Base-by-base conservation (phyloP, 2,797 vertebrate species). In the Sternarchorhynchus goeldii region DNA sequence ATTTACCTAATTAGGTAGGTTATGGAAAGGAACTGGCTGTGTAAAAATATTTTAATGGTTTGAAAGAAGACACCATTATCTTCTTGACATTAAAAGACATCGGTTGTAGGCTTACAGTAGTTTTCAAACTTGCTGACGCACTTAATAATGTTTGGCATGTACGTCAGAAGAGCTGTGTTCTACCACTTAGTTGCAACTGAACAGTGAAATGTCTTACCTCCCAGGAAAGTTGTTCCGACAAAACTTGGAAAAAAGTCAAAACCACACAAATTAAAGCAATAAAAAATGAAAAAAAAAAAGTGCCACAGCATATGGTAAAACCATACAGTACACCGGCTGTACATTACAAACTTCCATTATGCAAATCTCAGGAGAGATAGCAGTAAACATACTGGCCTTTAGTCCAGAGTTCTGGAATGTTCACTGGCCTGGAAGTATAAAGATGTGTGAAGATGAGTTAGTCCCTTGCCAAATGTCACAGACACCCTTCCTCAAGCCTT, bases 41-140 rank as follows among this genome's bases (percentile, higher is more conserved):
- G 87, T 89, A 89, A 60, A 73, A 85, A 82, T 82, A 84, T 79
- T 73, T 18, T 87, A 71, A 73, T 77, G 79, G 60, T 73, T 71
- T 65, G 65, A 36, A 66, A 25, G 8, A 14, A 73, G 86, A 86
- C 81, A 82, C 45, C 55, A 81, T 86, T 80, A 64, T 64, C 32
- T 58, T 64, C 1, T 57, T 77, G 75, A 36, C 66, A 62, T 62
- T 14, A 53, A 25, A 25, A 62, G 14, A 17, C 60, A 62, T 77
- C 67, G 25, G 25, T 25, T 25, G 25, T 25, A 25, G 17, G 20
- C 45, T 73, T 45, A 29, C 21, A 60, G 62, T 59, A 59, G 29
- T 53, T 41, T 67, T 76, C 21, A 20, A 65, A 67, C 18, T 59
- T 5, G 45, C 21, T 60, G 53, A 59, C 7, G 53, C 39, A 66